Evolutionary conservation across 2,797 vertebrate genomes (phyloP), one percentile per base, ranked within the genome.

Genomic region (Aeoliscus strigatus): DNA sequence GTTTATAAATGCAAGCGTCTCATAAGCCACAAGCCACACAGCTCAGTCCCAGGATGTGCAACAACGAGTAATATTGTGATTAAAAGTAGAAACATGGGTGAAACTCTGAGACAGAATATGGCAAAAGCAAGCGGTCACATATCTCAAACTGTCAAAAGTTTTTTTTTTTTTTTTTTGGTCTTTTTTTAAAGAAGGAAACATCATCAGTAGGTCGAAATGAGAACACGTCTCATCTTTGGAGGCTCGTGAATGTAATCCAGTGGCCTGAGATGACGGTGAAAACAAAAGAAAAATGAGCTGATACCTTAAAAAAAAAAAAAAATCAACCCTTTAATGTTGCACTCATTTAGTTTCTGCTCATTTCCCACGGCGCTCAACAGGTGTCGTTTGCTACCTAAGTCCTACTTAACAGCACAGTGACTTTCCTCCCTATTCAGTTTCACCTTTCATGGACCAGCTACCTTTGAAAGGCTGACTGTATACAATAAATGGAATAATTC

Each of bases 401-500:
- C 66, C 61, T 69, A 67, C 75, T 82, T 79, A 82, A 77, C 42
- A 3, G 67, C 60, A 73, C 73, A 68, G 77, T 90, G 55, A 88
- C 89, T 91, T 87, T 87, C 84, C 82, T 86, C 88, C 90, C 87
- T 86, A 89, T 92, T 92, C 90, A 88, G 89, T 84, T 89, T 82
- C 91, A 92, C 91, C 93, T 97, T 94, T 92, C 88, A 92, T 93
- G 89, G 90, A 90, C 88, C 89, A 88, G 90, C 87, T 90, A 92
- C 93, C 93, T 93, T 94, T 92, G 92, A 94, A 94, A 91, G 66
- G 79, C 88, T 83, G 88, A 87, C 89, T 92, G 90, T 93, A 90
- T 90, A 96, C 93, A 93, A 94, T 96, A 96, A 98, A 97, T 93
- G 80, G 93, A 98, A 98, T 98, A 92, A 97, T 97, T 97, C 90